Conservation (phyloP, 23 tunicate species). For the Trididemnum clinides region DNA sequence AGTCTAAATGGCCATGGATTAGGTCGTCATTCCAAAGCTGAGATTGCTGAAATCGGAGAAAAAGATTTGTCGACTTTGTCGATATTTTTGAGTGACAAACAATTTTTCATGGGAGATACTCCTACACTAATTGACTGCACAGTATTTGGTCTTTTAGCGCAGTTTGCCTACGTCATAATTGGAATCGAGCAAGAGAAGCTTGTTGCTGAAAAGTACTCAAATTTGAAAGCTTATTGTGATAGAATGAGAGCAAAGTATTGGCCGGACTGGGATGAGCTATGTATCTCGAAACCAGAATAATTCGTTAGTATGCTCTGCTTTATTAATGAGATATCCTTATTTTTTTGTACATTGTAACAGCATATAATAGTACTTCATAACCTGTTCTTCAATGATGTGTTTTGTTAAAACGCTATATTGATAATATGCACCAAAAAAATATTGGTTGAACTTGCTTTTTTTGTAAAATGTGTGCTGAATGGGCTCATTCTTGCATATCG, state of each 20-base stretch:
- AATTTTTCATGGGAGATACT: slow-evolving; percentile 48
- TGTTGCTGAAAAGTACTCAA: slow-evolving; percentile 5
- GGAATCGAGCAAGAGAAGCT: slow-evolving; percentile 12
- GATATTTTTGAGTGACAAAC: slow-evolving; percentile 41
- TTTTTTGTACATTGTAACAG: too few species aligned
- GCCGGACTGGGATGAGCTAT: slow-evolving; percentile 58
- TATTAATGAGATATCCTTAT: too few species aligned
- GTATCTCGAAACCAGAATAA: background rate
- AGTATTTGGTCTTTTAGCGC: slow-evolving; percentile 37
- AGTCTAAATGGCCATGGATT: slow-evolving; percentile 49
- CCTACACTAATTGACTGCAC: slow-evolving; percentile 40
- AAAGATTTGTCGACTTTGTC: slow-evolving; percentile 46
- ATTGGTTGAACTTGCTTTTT: too few species aligned
- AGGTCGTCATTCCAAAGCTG: slow-evolving; percentile 49
- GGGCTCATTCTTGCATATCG: too few species aligned
- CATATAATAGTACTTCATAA: too few species aligned
- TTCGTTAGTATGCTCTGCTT: too few species aligned
- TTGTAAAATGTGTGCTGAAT: too few species aligned
- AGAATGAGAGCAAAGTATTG: slow-evolving; percentile 58
- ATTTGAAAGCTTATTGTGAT: slow-evolving; percentile 41
- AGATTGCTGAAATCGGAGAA: slow-evolving; percentile 38
- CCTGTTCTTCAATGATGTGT: too few species aligned
- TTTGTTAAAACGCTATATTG: too few species aligned
- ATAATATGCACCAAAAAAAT: too few species aligned
- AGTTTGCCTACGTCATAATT: background rate